Base-by-base conservation (phyloP, 2,113 vertebrate genomes). In the Bagarius yarrelli region DNA sequence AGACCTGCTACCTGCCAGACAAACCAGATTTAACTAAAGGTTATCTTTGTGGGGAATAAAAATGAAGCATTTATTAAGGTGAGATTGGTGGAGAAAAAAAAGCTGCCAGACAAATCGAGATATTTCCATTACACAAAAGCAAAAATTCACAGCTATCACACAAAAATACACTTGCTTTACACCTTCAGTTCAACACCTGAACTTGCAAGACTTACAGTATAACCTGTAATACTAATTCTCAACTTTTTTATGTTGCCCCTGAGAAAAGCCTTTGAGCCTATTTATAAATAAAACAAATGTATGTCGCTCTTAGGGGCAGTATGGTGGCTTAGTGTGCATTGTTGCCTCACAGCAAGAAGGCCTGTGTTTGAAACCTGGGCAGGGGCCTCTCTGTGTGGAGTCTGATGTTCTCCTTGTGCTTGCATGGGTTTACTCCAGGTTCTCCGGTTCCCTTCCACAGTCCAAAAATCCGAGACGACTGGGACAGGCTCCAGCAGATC, bases 1-100 rank as follows among this genome's bases (percentile, higher is more conserved):
- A 73, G 70, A 53, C 25, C 16, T 52, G 70, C 50, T 27, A 72
- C 44, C 44, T 53, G 50, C 52, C 8, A 40, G 73, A 44, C 21
- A 27, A 23, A 8, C 55, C 44, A 23, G 72, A 34, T 61, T 50
- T 66, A 55, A 78, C 66, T 66, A 32, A 74, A 36, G 27, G 44
- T 52, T 78, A 34, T 66, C 16, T 55, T 19, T 55, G 27, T 53
- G 61, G 23, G 44, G 23, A 44, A 53, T 66, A 18, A 18, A 34
- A 15, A 52, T 77, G 11, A 78, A 66, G 44, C 30, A 78, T 64
- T 78, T 78, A 78, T 34, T 53, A 50, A 34, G 32, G 63, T n/a
- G 30, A 66, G 36, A 27, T 55, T 23, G 15, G 14, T 67, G 23
- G 50, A 36, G 9, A 52, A 21, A 64, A 53, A 50, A 79, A 53